Evolutionary conservation across 2,797 vertebrate genomes (phyloP).

Genomic region (Lagorchestes hirsutus): DNA sequence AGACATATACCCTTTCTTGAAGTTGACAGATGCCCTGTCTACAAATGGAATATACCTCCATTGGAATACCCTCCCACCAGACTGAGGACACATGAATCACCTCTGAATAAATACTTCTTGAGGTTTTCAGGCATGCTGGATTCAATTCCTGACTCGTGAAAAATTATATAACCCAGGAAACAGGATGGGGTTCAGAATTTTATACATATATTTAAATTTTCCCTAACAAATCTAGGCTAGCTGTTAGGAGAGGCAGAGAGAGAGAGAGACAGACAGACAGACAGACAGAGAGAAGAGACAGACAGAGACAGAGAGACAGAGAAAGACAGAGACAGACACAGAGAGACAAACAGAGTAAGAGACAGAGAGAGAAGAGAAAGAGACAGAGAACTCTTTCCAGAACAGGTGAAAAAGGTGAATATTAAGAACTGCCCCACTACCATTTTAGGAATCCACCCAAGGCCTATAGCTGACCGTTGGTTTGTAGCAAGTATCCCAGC

Average conservation of each 20-base stretch:
- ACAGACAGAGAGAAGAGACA: too few species aligned
- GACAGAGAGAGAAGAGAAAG: too few species aligned
- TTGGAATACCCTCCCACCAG: neutral
- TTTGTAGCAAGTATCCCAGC: neutral
- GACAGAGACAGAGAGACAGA: too few species aligned
- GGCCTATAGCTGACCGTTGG: neutral
- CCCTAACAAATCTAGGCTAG: conserved; percentile 17
- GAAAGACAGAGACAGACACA: neutral
- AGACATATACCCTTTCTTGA: neutral
- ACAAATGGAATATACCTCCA: neutral
- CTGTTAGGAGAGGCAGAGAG: neutral
- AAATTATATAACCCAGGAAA: conserved; percentile 39
- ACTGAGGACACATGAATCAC: conserved; percentile 63
- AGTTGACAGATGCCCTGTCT: neutral
- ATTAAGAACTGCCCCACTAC: conserved; percentile 37
- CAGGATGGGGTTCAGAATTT: neutral
- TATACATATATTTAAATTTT: conserved; percentile 53
- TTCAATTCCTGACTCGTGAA: conserved; percentile 55
- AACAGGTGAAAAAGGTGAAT: neutral
- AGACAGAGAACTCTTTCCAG: neutral
- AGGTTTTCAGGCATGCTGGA: conserved; percentile 54
- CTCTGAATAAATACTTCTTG: conserved; percentile 60
- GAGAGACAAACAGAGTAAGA: neutral
- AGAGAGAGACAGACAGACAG: too few species aligned
- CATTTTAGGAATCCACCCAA: conserved; percentile 30